Evolutionary conservation across 2,797 vertebrate species (phyloP).

Genomic region (Pteronotus mesoamericanus): DNA sequence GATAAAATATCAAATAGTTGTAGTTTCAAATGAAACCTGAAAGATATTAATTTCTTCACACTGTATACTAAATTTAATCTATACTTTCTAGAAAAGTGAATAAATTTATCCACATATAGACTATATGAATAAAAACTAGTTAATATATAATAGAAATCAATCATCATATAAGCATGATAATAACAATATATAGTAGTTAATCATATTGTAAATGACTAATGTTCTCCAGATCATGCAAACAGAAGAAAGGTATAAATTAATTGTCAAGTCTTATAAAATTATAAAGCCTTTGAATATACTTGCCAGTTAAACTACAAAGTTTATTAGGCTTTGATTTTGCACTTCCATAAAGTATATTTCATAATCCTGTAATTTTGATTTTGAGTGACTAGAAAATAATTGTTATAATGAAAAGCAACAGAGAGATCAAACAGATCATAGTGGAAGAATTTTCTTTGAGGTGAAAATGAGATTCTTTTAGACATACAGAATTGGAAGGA

Average conservation of each 20-base stretch:
- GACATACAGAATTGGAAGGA: not conserved
- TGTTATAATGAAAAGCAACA: not conserved
- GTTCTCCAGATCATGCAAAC: not conserved
- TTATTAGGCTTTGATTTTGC: not conserved
- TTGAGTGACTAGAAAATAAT: not conserved
- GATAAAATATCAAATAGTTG: conserved; percentile 62
- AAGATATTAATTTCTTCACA: conserved; percentile 57
- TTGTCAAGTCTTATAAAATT: not conserved
- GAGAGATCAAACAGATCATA: not conserved
- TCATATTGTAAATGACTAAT: not conserved
- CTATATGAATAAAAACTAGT: not conserved
- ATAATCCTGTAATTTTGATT: not conserved
- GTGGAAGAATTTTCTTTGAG: not conserved
- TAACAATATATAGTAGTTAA: not conserved
- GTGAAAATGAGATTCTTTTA: conserved; percentile 29
- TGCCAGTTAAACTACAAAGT: not conserved
- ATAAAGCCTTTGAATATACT: not conserved
- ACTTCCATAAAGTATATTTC: not conserved
- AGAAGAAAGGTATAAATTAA: not conserved
- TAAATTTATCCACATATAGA: not conserved
- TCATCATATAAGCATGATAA: not conserved
- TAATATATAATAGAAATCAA: not conserved
- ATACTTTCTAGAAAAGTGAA: not conserved
- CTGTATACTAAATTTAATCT: conserved; percentile 24
- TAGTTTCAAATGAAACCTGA: conserved; percentile 61